Base-by-base conservation (phyloP, 2,888 invertebrate genomes). In the Drosophila sordidula region DNA sequence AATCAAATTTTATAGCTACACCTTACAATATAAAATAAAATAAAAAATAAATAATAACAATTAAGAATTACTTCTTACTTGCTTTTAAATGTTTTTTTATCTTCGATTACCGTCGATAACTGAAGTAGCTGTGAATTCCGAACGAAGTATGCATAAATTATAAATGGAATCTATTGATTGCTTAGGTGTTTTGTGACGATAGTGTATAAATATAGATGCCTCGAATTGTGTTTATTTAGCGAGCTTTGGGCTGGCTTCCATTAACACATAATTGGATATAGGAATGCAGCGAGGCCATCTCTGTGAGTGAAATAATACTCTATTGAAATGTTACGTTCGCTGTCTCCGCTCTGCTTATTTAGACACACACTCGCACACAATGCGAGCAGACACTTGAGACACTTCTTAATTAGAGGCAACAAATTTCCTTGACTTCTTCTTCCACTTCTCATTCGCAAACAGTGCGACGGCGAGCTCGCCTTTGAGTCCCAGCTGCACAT, bases 381-480 rank as follows among this genome's bases (percentile, higher is more conserved):
- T 49, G 55, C 22, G n/a, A 34, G 38, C 36, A 22, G 25, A 18
- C 63, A 75, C 73, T 73, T 69, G 70, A 73, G 73, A 73, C 73
- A 69, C 55, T 56, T 63, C 73, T 69, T 75, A 75, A 73, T 73
- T 75, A 73, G 56, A 59, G 59, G 16, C 70, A 39, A 57, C 44
- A 52, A 44, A 57, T 67, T 46, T 74, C 18, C 62, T 36, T 32
- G 32, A 29, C 29, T 29, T 29, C 29, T 29, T 29, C 29, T 29
- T 29, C 44, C 41, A 25, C 38, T 51, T 36, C 42, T 29, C 29
- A 3, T 29, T 59, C 29, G 5, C 49, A 58, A 26, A 41, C 14
- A 12, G 18, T n/a, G 39, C 16, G 22, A 2, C 14, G 50, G 39
- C 26, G 36, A 52, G 41, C 39, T 18, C 41, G 51, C 51, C 11